Evolutionary conservation across 2,888 invertebrate genomes (phyloP).

Genomic region (Phengaris alcon): DNA sequence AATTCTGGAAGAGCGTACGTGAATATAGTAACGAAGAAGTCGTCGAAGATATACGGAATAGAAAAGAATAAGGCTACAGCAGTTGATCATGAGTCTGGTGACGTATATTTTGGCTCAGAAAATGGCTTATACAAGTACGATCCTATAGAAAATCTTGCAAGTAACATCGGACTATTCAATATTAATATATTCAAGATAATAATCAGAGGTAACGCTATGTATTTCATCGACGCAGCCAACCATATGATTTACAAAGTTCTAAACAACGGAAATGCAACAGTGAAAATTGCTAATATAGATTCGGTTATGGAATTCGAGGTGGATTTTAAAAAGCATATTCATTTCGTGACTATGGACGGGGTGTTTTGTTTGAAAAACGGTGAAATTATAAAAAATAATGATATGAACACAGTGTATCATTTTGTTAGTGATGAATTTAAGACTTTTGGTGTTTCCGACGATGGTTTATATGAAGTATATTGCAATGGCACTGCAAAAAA

Average conservation of each 20-base stretch:
- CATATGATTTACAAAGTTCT: constrained; percentile 65
- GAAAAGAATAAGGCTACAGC: constrained; percentile 64
- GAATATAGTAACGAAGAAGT: constrained; percentile 59
- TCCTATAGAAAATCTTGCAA: constrained; percentile 52
- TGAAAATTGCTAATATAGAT: constrained; percentile 52
- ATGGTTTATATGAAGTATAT: constrained; percentile 57
- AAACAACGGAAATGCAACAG: constrained; percentile 48
- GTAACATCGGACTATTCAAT: constrained; percentile 62
- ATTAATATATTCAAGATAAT: constrained; percentile 65
- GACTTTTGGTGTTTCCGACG: constrained; percentile 56
- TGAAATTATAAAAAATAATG: constrained; percentile 58
- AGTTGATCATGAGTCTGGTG: constrained; percentile 58
- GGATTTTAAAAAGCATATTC: constrained; percentile 58
- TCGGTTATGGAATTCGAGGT: constrained; percentile 66
- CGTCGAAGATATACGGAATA: constrained; percentile 58
- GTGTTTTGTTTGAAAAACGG: constrained; percentile 57
- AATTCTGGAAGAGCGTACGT: constrained; percentile 64
- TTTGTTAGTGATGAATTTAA: constrained; percentile 56
- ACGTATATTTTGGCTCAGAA: constrained; percentile 68
- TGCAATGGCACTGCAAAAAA: constrained; percentile 65
- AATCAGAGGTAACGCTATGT: constrained; percentile 64
- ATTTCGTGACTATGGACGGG: constrained; percentile 66
- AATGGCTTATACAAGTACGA: constrained; percentile 67
- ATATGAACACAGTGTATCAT: constrained; percentile 54
- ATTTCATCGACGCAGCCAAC: constrained; percentile 62